Base-by-base conservation (phyloP, 1,140 invertebrate genomes). In the Nylanderia fulva region DNA sequence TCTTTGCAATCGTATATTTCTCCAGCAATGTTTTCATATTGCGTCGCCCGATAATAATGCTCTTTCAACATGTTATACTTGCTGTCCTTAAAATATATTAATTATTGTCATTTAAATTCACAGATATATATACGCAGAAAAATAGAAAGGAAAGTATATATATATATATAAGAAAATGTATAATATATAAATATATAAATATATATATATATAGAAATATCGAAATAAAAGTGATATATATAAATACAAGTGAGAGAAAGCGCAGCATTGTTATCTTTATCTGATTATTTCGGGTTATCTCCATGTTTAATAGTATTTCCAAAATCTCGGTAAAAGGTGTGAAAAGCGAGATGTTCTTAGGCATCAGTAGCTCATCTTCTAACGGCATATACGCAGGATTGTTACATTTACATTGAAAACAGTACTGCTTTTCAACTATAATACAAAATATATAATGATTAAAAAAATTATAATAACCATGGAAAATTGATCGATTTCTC, bases 11-110 rank as follows among this genome's bases (percentile, higher is more conserved):
- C 0, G 56, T 1, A 29, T 76, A 79, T 0, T 89, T 88, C 0
- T 89, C 56, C 1, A 2, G 56, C 1, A 77, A 36, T 15, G 15
- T 0, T 21, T 79, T 76, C 13, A 33, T 18, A 15, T 56, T 39
- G 18, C 61, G 86, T 0, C 8, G 45, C 48, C 33, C n/a, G 56
- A 8, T 74, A 88, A 21, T 48, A 48, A 48, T 48, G 4, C 2
- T 6, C 18, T n/a, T 88, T 89, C 36, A 84, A 6, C 5, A 33
- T n/a, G 7, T 88, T 79, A 18, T 88, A 89, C 1, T 89, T 89
- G 11, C 75, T 80, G 7, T 89, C 88, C 88, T 88, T 88, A 1
- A 54, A 86, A 5, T 13, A 0, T 39, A 58, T n/a, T 33, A 33
- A 33, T 33, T n/a, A n/a, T 33, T 0, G 24, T 45, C 1, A 13